These are phyloP conservation scores for Julus scandinavius DNA, from an alignment of 2,888 invertebrate species.

Conservation along the genomic window DNA sequence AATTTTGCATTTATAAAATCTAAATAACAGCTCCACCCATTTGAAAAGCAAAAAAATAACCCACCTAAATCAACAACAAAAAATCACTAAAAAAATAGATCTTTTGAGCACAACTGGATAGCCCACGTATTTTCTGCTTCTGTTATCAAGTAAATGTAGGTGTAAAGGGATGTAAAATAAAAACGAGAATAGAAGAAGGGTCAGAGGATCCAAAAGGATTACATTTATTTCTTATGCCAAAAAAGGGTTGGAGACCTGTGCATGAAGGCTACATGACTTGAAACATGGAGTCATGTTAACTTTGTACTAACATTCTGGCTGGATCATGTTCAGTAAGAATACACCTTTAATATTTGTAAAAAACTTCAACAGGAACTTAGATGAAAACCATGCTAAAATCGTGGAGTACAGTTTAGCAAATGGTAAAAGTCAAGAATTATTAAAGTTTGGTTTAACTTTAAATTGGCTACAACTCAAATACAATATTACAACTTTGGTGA, in stretches of 20 bases:
- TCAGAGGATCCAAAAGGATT: background rate
- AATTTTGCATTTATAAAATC: background rate
- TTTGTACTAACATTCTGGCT: no score
- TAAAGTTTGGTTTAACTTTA: no score
- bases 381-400: no score
- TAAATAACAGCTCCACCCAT: conserved; percentile 14
- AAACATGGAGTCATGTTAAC: no score
- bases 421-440: no score
- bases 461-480: no score
- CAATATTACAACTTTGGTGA: no score
- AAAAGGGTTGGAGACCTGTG: background rate
- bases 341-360: no score
- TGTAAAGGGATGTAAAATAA: background rate
- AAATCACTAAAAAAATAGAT: background rate
- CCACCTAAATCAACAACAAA: conserved; percentile 19
- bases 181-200: background rate
- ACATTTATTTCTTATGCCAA: background rate
- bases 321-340: no score
- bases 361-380: no score
- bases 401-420: no score
- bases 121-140: conserved; percentile 32
- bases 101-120: conserved; percentile 37
- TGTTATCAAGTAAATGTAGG: conserved; percentile 19
- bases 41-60: conserved; percentile 37
- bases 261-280: background rate